Conservation (phyloP, 2,113 vertebrate genomes). For the Excalfactoria chinensis region DNA sequence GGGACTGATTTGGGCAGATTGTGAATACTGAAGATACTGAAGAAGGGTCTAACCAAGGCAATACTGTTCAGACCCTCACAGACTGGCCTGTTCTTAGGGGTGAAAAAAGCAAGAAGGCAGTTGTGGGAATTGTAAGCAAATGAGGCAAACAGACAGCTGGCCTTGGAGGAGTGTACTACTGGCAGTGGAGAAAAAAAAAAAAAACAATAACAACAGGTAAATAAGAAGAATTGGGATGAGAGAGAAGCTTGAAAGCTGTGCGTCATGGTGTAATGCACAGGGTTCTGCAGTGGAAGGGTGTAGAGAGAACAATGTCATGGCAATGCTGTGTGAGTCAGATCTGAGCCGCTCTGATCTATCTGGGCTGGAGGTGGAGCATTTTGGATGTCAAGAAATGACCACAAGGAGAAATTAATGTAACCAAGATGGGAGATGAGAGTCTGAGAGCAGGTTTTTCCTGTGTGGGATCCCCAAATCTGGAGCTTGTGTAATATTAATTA, state of each 20-base stretch:
- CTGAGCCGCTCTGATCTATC: background rate
- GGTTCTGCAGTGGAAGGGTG: background rate
- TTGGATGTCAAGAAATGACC: background rate
- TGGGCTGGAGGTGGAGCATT: background rate
- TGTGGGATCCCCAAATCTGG: constrained; percentile 15
- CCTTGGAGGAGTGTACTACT: background rate
- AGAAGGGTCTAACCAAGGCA: background rate
- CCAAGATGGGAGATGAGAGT: constrained; percentile 4
- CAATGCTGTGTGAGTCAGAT: background rate
- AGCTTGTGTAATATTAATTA: constrained; percentile 10
- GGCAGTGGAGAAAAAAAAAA: background rate
- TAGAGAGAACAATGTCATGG: background rate
- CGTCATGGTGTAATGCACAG: background rate
- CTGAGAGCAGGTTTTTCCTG: constrained; percentile 43
- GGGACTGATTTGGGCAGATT: background rate
- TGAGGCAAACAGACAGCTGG: background rate
- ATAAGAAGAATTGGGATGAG: background rate
- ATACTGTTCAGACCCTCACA: background rate
- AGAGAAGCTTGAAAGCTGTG: background rate
- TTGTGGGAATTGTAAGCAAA: background rate
- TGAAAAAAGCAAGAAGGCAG: background rate
- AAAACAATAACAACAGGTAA: background rate
- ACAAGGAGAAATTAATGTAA: constrained; percentile 27
- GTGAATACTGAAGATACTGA: no score
- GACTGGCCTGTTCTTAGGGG: background rate